Percentiles rank a stretch among this genome's conserved stretches.
phyloP scores from a whole-genome alignment of 2,113 vertebrate genomes.

The Nannospalax galili region DNA sequence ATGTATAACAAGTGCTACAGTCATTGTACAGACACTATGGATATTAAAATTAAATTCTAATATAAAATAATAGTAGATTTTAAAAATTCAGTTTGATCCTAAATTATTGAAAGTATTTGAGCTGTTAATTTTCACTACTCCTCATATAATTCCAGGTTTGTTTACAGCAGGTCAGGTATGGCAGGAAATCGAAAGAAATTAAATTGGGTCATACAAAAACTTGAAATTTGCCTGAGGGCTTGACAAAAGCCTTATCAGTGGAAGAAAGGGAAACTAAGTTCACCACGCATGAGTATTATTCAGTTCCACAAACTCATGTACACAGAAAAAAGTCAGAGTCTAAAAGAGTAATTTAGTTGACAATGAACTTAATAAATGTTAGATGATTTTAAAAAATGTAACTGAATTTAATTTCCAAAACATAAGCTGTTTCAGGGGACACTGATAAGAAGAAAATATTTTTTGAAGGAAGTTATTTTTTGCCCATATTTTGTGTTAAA shows the following conservation, averaged over 20 bases:
- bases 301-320: neutral
- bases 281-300: neutral
- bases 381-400: neutral
- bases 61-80: constrained; percentile 66
- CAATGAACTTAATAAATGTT: constrained; percentile 3
- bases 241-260: neutral
- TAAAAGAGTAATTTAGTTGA: neutral
- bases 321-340: neutral
- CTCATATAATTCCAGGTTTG: constrained; percentile 77
- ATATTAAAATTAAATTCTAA: constrained; percentile 68
- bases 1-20: neutral
- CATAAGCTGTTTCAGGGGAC: neutral
- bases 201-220: constrained; percentile 45
- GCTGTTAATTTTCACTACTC: constrained; percentile 78
- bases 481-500: neutral
- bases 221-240: constrained; percentile 6
- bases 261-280: neutral
- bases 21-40: constrained; percentile 19
- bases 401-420: neutral
- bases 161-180: constrained; percentile 67
- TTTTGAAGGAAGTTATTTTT: neutral
- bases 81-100: constrained; percentile 76
- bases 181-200: constrained; percentile 70
- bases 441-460: neutral
- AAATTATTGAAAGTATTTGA: constrained; percentile 79